Evolutionary conservation across 2,113 vertebrate species (phyloP), one percentile per base, ranked within the genome.

Genomic region (Chaetorhynchus papuensis): DNA sequence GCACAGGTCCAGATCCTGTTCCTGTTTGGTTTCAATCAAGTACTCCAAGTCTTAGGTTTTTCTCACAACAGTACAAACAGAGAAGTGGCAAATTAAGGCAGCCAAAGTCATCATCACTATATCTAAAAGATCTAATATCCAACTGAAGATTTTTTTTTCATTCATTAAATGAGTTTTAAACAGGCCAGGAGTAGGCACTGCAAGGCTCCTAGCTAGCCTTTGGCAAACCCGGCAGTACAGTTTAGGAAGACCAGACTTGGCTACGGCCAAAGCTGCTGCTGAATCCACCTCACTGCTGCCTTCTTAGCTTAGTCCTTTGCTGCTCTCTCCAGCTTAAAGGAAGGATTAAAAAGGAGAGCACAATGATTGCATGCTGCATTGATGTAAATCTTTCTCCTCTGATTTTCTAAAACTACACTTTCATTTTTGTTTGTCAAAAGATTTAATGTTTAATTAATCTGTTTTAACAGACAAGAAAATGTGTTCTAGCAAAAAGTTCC

Each of bases 401-500:
- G 42, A 68, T 77, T 83, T 57, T 85, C 70, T 94, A 66, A 91
- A 96, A 66, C 42, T 77, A 24, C 15, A 19, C 50, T 91, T 77
- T 87, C 10, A 39, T 76, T 93, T 94, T 84, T 84, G 60, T 83
- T 96, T 72, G 27, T 83, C 61, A 82, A 79, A 91, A 91, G 59
- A 61, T 50, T 93, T 91, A 68, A 80, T 85, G 77, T 66, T 91
- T 77, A 92, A 96, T 70, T 94, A 30, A 89, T 81, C 56, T 81
- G 14, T 81, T 96, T 95, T 64, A 97, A 75, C 68, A 89, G 64
- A 76, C 66, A 83, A 70, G 65, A 90, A 95, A 93, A 57, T 39
- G 7, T 42, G 18, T 93, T 90, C 37, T 74, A 6, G 87, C 89
- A 94, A 90, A 96, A 95, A 52, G 72, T 77, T 61, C 47, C 72